phyloP scores from a whole-genome alignment of 2,113 vertebrate species.

The Nothocercus julius region DNA sequence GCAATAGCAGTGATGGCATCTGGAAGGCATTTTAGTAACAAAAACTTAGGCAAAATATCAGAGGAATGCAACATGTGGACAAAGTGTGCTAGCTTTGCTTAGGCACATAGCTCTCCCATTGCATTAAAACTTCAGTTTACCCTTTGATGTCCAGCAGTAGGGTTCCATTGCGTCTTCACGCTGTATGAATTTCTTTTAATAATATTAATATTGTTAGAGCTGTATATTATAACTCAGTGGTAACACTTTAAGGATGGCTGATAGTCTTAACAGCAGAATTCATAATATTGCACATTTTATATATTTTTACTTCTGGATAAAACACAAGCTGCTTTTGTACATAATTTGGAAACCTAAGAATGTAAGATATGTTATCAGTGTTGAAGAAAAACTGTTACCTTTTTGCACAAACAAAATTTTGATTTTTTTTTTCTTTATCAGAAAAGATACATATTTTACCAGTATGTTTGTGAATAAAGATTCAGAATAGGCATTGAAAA shows the following conservation, averaged over 20 bases:
- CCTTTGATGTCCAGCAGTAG: constrained; percentile 3
- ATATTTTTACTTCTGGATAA: not conserved
- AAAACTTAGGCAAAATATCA: constrained; percentile 62
- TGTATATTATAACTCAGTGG: not conserved
- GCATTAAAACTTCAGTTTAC: not conserved
- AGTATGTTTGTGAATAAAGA: not conserved
- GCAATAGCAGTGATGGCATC: constrained; percentile 58
- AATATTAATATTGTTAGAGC: not conserved
- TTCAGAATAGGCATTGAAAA: not conserved
- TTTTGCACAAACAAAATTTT: not conserved
- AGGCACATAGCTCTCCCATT: constrained; percentile 5
- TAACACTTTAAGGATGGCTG: not conserved
- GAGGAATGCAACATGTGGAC: constrained; percentile 68
- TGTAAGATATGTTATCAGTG: not conserved
- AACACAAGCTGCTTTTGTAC: not conserved
- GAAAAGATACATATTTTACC: not conserved
- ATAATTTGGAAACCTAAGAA: not conserved
- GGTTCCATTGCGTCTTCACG: not conserved
- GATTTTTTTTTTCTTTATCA: not conserved
- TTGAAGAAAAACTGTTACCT: not conserved
- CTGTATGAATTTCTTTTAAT: not conserved
- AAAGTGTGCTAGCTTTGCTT: constrained; percentile 21
- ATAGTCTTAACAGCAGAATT: not conserved
- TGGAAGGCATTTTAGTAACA: constrained; percentile 74
- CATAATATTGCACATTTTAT: not conserved